These are phyloP conservation scores for Phrynocephalus forsythii DNA, from an alignment of 2,797 vertebrate species.

Conservation along the genomic window DNA sequence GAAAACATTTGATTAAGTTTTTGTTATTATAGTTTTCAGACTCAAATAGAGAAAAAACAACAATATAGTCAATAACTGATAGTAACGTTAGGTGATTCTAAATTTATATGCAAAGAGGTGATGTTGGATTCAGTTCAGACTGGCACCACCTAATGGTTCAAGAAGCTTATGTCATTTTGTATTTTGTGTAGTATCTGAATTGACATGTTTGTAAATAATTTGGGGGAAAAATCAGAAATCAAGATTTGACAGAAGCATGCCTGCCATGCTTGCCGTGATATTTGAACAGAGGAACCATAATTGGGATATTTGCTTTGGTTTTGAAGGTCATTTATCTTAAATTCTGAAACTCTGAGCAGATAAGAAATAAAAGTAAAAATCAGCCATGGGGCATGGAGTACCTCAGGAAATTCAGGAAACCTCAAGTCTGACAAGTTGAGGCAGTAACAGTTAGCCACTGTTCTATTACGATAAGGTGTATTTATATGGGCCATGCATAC, in stretches of 20 bases:
- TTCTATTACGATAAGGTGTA: background rate
- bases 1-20: constrained; percentile 33
- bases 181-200: background rate
- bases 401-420: too few relatives aligned
- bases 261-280: background rate
- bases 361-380: background rate
- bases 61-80: background rate
- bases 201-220: background rate
- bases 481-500: background rate
- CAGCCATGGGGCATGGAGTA: too few relatives aligned
- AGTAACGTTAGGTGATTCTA: background rate
- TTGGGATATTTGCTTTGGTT: background rate
- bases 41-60: constrained; percentile 46
- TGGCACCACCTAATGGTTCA: background rate
- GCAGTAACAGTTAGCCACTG: background rate
- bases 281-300: background rate
- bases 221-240: background rate
- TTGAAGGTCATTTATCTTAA: background rate
- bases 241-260: background rate
- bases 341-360: background rate
- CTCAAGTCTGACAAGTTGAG: background rate
- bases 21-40: constrained; percentile 43
- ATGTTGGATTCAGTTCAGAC: background rate
- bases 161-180: background rate
- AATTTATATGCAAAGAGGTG: background rate